Base-by-base conservation (phyloP, 2,797 vertebrate species). In the Etheostoma nigrum region DNA sequence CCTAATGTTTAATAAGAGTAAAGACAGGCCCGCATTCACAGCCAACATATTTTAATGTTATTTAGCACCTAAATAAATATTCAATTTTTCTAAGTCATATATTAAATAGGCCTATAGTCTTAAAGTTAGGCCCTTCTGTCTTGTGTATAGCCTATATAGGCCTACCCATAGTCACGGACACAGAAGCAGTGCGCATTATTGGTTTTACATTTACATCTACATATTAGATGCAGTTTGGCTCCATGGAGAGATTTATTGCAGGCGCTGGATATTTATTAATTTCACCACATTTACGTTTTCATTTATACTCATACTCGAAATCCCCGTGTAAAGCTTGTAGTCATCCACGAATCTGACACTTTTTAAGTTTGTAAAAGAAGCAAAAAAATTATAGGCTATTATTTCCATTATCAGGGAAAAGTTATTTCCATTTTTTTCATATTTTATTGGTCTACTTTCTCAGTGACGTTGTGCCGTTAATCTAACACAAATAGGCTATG, bases 1-100 rank as follows among this genome's bases (percentile, higher is more conserved):
- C 82, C 53, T 48, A 33, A 74, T 83, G 77, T 88, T 79, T 45
- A 44, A 57, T 12, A 52, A 44, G 44, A 78, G 53, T 1, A 64
- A 48, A 65, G n/a, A 21, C 21, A 63, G 72, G 75, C 67, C 52
- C 54, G 16, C 19, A 42, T 63, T 76, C 23, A 68, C 30, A 74
- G 6, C 23, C 6, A 70, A 19, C 15, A 23, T 10, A 16, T 63
- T 72, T 60, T 2, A 7, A n/a, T 59, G n/a, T 27, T 13, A 25
- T 58, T 30, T 63, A 27, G 15, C 13, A 25, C 18, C 18, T 19
- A 57, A 45, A 52, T 49, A 62, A 58, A 71, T 54, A 70, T 47
- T n/a, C 0, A 4, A 2, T 42, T 30, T 42, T 2, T 61, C 8
- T 45, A 19, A 76, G 66, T 74, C 27, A 4, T 18, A 30, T 18